A percentile compares a stretch with the other conserved stretches of the same genome.
These are phyloP conservation scores for Caenorhabditis japonica DNA, from an alignment of 2,888 invertebrate genomes.

Conservation along the genomic window DNA sequence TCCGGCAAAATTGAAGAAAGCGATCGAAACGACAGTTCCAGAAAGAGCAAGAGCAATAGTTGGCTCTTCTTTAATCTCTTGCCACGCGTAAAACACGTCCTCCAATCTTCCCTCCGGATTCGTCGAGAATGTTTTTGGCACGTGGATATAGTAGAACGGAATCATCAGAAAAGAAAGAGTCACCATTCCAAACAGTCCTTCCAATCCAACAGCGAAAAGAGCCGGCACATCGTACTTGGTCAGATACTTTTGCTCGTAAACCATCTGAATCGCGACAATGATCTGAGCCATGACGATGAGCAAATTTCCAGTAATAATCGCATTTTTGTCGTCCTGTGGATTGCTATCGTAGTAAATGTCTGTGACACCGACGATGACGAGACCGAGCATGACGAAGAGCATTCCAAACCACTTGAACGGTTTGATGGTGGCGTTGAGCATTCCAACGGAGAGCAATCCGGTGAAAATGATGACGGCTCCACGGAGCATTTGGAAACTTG, in stretches of 20 bases:
- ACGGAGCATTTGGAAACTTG: slow-evolving; percentile 96
- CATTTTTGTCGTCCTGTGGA: slow-evolving; percentile 80
- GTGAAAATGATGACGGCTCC: slow-evolving; percentile 91
- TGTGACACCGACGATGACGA: slow-evolving; percentile 73
- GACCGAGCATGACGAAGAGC: slow-evolving; percentile 77
- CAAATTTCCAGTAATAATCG: slow-evolving; percentile 82
- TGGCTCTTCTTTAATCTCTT: slow-evolving; percentile 85
- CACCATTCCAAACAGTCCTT: slow-evolving; percentile 78
- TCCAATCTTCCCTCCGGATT: slow-evolving; percentile 80
- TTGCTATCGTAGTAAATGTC: slow-evolving; percentile 76
- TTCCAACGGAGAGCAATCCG: slow-evolving; percentile 87
- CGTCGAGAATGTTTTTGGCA: slow-evolving; percentile 85
- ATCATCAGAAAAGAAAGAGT: slow-evolving; percentile 81
- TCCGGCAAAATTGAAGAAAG: slow-evolving; percentile 93
- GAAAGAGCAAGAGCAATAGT: slow-evolving; percentile 83
- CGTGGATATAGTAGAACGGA: slow-evolving; percentile 86
- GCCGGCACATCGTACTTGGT: slow-evolving; percentile 88
- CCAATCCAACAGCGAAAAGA: slow-evolving; percentile 92
- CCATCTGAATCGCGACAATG: slow-evolving; percentile 90
- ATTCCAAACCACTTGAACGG: slow-evolving; percentile 79
- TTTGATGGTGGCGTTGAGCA: slow-evolving; percentile 81
- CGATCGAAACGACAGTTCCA: slow-evolving; percentile 82
- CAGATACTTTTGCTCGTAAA: slow-evolving; percentile 91
- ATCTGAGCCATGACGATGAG: slow-evolving; percentile 83
- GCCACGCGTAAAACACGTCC: slow-evolving; percentile 87